phyloP scores from a whole-genome alignment of 2,113 vertebrate species.

The Pelvicachromis taeniatus region DNA sequence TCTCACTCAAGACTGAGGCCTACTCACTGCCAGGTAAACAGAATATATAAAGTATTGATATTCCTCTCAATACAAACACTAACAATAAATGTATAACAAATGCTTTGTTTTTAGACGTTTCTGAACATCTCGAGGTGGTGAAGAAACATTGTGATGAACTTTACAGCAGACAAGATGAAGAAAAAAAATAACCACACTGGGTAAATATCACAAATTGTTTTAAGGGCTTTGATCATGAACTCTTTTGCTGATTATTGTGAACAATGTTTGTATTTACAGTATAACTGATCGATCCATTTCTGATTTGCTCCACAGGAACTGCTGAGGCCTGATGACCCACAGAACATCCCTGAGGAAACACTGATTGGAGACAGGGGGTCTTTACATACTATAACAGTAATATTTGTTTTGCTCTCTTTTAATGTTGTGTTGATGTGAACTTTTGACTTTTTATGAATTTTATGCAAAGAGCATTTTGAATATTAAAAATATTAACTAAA shows the following conservation, averaged over 20 bases:
- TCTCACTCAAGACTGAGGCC: background rate
- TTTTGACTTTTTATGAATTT: background rate
- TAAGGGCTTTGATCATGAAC: background rate
- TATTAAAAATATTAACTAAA: background rate
- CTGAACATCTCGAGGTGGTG: background rate
- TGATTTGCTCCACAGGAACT: background rate
- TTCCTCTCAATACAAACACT: background rate
- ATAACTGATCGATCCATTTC: background rate
- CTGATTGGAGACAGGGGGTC: background rate
- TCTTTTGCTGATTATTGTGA: background rate
- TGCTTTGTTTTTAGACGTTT: background rate
- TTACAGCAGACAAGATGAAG: background rate
- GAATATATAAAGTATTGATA: background rate
- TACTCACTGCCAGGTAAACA: slow-evolving; percentile 24
- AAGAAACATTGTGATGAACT: background rate
- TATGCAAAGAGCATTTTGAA: background rate
- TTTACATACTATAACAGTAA: background rate
- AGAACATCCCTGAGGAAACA: background rate
- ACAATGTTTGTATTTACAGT: background rate
- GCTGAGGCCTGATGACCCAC: background rate
- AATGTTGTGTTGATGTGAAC: background rate
- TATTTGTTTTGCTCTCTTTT: background rate
- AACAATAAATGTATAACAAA: background rate
- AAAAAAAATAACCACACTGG: background rate
- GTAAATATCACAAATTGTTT: background rate